Evolutionary conservation across 2,888 invertebrate genomes (phyloP), one percentile per base, ranked within the genome.

Genomic region (Pomacea canaliculata): DNA sequence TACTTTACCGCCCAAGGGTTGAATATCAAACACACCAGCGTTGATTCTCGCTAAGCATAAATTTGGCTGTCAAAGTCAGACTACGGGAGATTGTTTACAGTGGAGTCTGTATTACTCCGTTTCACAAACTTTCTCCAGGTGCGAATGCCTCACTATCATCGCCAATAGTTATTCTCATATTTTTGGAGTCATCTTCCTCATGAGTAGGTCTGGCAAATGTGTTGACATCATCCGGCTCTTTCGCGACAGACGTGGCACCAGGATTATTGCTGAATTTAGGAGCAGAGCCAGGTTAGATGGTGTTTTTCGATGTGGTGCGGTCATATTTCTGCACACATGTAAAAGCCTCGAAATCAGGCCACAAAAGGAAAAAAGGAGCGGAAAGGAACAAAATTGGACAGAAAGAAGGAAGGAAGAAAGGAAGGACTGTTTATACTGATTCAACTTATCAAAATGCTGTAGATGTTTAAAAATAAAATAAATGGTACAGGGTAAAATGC

Each of bases 301-400:
- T 37, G 37, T 5, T 56, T 12, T 59, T 70, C 18, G 70, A 70
- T 13, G 70, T 16, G 1, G 70, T 56, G 1, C 51, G 23, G 19
- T 70, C 19, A 23, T 70, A 70, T 59, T 70, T 70, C 70, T 70
- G 70, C 16, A 70, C 16, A 56, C 23, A 70, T 18, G 56, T 68
- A 56, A 7, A 16, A 1, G 1, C 37, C 37, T 3, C 37, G 37
- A 37, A 5, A 5, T 37, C 5, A 37, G 37, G 5, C 37, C 37
- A 37, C 37, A 37, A 3, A 37, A 37, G 5, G 37, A 37, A 37
- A 37, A 37, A 37, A 5, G 5, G 37, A 37, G 23, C 37, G 37
- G 37, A 37, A 5, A 37, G 37, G 5, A 37, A 37, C 3, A 5
- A 37, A 37, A 37, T 37, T 5, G 3, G 37, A 5, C 5, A 37